These are phyloP conservation scores for Paramuricea clavata DNA, from an alignment of 92 coral and sea anemone genomes.

Conservation along the genomic window DNA sequence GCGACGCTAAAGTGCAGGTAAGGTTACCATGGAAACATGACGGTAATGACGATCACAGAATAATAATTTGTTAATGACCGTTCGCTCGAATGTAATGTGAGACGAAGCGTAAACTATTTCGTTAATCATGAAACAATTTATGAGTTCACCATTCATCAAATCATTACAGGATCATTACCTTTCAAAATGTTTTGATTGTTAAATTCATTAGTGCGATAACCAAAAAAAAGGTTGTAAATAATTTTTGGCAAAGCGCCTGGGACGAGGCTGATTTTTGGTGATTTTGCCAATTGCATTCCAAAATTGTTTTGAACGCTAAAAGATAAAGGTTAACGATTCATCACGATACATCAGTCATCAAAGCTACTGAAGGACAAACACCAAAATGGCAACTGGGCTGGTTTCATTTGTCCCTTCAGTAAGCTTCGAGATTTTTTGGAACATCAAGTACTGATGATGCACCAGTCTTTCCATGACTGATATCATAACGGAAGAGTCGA, in stretches of 20 bases:
- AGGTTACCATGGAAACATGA: conserved; percentile 82
- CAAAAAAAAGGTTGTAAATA: background rate
- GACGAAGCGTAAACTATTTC: conserved; percentile 14
- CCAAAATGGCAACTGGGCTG: no score
- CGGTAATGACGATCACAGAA: conserved; percentile 56
- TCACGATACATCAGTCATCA: no score
- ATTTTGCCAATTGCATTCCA: conserved; percentile 6
- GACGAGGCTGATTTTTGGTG: no score
- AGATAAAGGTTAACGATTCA: background rate
- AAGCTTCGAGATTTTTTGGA: background rate
- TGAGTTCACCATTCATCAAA: conserved; percentile 26
- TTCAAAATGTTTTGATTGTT: background rate
- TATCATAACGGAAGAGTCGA: background rate
- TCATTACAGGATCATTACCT: background rate
- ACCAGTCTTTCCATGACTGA: no score
- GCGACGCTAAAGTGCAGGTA: conserved; percentile 89
- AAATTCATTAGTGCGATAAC: background rate
- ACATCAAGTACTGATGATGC: background rate
- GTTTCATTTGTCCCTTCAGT: background rate
- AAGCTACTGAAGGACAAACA: no score
- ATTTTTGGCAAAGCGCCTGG: background rate
- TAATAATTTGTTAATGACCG: no score
- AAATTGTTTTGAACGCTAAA: conserved; percentile 36
- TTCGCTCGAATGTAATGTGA: conserved; percentile 35
- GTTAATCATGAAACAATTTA: conserved; percentile 25